phyloP scores from a whole-genome alignment of 2,113 vertebrate species.

The Reinhardtius hippoglossoides region DNA sequence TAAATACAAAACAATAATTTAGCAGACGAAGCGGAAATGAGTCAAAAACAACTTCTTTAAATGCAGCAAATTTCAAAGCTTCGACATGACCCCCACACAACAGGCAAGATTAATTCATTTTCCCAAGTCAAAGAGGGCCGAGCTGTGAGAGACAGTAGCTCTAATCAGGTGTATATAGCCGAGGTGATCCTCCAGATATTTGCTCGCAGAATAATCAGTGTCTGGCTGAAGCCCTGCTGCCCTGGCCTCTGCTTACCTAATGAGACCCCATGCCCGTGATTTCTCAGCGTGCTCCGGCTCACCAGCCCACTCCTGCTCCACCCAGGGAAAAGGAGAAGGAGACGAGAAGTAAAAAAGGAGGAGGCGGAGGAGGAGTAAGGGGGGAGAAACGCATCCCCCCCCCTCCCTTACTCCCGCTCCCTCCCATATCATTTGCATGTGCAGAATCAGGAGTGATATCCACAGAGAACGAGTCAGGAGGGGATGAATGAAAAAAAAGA shows the following conservation, averaged over 20 bases:
- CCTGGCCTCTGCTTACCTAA: conserved; percentile 83
- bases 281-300: conserved; percentile 68
- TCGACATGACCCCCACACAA: conserved; percentile 13
- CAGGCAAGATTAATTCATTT: conserved; percentile 36
- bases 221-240: conserved; percentile 68
- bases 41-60: conserved; percentile 4
- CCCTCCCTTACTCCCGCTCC: conserved; percentile 12
- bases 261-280: conserved; percentile 79
- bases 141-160: conserved; percentile 45
- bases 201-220: conserved; percentile 74
- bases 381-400: conserved; percentile 28
- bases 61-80: conserved; percentile 17
- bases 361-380: conserved; percentile 31
- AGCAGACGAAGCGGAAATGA: neutral
- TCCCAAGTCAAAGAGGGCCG: conserved; percentile 47
- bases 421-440: conserved; percentile 76
- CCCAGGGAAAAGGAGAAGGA: conserved; percentile 61
- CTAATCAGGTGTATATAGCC: conserved; percentile 59
- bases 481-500: conserved; percentile 57
- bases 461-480: conserved; percentile 67
- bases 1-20: neutral
- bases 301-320: conserved; percentile 65
- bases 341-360: conserved; percentile 12
- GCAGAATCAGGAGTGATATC: conserved; percentile 69
- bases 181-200: conserved; percentile 62